These are phyloP conservation scores for Micropoecilia bifurca DNA, from an alignment of 2,797 vertebrate species.

Conservation along the genomic window DNA sequence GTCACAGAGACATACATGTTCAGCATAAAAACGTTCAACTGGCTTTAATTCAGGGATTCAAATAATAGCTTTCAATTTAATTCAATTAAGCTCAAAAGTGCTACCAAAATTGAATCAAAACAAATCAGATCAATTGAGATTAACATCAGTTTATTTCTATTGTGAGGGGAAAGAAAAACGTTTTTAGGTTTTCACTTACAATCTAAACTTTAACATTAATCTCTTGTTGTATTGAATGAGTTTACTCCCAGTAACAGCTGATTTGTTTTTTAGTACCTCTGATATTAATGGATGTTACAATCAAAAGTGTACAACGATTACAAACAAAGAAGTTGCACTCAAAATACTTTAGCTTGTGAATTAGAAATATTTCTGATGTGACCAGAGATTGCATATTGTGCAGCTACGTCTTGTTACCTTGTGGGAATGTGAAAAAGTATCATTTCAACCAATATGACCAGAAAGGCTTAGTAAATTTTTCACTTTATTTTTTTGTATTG, in stretches of 20 bases:
- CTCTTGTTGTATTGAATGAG: too few species aligned
- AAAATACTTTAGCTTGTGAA: slow-evolving; percentile 12
- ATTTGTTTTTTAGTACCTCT: neutral
- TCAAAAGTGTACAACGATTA: neutral
- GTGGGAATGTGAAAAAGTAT: neutral
- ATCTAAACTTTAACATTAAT: too few species aligned
- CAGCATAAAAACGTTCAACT: neutral
- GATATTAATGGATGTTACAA: neutral
- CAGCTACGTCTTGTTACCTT: neutral
- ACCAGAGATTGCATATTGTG: neutral
- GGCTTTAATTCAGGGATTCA: neutral
- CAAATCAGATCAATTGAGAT: neutral
- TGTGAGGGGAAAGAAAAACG: too few species aligned
- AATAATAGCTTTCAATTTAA: neutral
- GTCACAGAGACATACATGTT: neutral
- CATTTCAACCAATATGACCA: neutral
- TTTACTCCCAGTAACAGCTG: neutral
- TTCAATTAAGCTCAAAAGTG: neutral
- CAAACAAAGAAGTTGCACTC: neutral
- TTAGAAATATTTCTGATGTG: neutral
- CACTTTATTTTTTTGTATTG: neutral
- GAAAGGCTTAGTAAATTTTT: neutral
- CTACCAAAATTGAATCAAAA: neutral
- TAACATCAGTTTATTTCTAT: neutral
- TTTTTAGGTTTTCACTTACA: too few species aligned